phyloP scores from a whole-genome alignment of 2,113 vertebrate genomes.

The Cranoglanis bouderius region DNA sequence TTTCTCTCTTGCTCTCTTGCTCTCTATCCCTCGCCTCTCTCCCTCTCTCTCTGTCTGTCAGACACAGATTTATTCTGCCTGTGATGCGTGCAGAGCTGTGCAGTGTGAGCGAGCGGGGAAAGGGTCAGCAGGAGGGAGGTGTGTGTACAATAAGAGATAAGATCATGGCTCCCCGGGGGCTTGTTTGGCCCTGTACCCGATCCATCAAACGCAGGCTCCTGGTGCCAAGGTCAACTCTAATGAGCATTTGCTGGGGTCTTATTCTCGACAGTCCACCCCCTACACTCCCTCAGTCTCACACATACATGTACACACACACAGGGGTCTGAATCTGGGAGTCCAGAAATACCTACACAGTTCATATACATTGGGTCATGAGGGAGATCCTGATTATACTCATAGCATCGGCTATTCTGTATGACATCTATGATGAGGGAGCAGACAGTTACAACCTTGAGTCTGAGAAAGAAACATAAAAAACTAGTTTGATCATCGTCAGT shows the following conservation, averaged over 20 bases:
- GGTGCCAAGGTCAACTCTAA: constrained; percentile 97
- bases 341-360: constrained; percentile 50
- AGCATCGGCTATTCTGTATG: not conserved
- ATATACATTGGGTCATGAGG: constrained; percentile 32
- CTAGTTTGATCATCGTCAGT: not conserved
- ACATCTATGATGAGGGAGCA: constrained; percentile 19
- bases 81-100: constrained; percentile 75
- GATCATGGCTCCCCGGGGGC: constrained; percentile 82
- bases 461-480: constrained; percentile 5
- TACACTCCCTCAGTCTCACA: constrained; percentile 46
- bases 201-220: constrained; percentile 89
- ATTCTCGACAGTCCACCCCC: constrained; percentile 69
- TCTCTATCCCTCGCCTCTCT: constrained; percentile 32
- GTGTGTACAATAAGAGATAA: constrained; percentile 94
- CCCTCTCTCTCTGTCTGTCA: constrained; percentile 68
- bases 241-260: constrained; percentile 86
- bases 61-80: constrained; percentile 95
- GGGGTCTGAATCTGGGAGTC: constrained; percentile 31
- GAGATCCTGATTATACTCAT: constrained; percentile 25
- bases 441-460: constrained; percentile 37
- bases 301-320: constrained; percentile 39
- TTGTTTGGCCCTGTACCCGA: constrained; percentile 85
- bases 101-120: constrained; percentile 76
- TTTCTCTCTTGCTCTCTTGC: constrained; percentile 22
- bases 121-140: constrained; percentile 79